Conservation (phyloP, 2,113 vertebrate genomes). For the Thunnus maccoyii region DNA sequence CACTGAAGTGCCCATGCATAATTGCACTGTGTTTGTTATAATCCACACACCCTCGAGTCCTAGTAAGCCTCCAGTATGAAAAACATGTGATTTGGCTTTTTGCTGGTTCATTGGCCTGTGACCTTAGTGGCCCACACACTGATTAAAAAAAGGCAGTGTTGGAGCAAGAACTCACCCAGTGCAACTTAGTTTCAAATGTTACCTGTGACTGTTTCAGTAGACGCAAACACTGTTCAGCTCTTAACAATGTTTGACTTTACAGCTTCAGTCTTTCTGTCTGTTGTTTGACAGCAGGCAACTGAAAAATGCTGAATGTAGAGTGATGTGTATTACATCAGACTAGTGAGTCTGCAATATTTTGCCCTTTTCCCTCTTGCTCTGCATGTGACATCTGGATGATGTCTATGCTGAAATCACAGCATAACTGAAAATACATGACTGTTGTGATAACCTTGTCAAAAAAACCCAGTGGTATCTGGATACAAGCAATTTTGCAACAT, state of each 20-base stretch:
- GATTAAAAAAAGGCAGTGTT: slow-evolving; percentile 31
- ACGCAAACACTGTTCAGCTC: background rate
- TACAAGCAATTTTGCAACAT: background rate
- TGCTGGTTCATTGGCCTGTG: slow-evolving; percentile 50
- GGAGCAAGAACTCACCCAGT: background rate
- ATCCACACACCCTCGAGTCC: slow-evolving; percentile 17
- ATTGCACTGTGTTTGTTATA: background rate
- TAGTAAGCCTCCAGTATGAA: slow-evolving; percentile 25
- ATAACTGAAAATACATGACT: background rate
- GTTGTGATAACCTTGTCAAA: background rate
- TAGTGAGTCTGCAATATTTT: slow-evolving; percentile 31
- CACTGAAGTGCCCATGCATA: background rate
- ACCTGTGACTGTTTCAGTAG: background rate
- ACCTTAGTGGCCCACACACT: slow-evolving; percentile 22
- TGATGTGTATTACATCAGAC: slow-evolving; percentile 31
- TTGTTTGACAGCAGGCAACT: background rate
- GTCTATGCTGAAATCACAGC: background rate
- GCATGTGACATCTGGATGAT: slow-evolving; percentile 54
- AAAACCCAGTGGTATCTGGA: background rate
- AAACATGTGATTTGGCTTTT: slow-evolving; percentile 78
- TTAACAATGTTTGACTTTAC: background rate
- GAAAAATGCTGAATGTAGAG: slow-evolving; percentile 42
- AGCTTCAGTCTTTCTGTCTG: background rate
- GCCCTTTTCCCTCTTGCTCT: slow-evolving; percentile 36
- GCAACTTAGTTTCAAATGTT: background rate